phyloP scores from a whole-genome alignment of 2,888 invertebrate species.

The Polydrusus cervinus region DNA sequence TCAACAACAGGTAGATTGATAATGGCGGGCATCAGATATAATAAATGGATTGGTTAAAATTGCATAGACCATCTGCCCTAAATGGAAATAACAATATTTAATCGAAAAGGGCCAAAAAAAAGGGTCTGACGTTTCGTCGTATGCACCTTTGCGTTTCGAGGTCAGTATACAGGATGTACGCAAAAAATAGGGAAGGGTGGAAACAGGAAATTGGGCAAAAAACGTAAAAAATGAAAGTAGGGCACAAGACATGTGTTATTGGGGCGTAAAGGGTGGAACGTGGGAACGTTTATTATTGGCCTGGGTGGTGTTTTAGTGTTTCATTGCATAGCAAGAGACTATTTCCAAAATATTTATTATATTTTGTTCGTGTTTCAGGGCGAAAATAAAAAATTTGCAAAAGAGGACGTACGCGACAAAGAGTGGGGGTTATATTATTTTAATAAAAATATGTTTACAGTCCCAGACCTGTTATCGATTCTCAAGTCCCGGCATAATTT shows the following conservation, averaged over 20 bases:
- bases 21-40: slow-evolving; percentile 48
- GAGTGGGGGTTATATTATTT: too few species aligned
- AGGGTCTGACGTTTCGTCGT: slow-evolving; percentile 27
- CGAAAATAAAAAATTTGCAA: neutral
- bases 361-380: too few species aligned
- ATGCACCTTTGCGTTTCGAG: slow-evolving; percentile 41
- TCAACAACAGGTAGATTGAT: slow-evolving; percentile 56
- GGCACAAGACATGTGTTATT: slow-evolving; percentile 17
- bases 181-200: slow-evolving; percentile 37
- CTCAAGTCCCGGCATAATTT: slow-evolving; percentile 13
- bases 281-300: slow-evolving; percentile 24
- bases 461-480: neutral
- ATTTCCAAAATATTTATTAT: too few species aligned
- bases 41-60: slow-evolving; percentile 57
- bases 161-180: slow-evolving; percentile 47
- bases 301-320: slow-evolving; percentile 11
- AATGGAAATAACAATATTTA: slow-evolving; percentile 55
- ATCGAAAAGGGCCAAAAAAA: slow-evolving; percentile 55
- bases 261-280: neutral
- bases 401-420: too few species aligned
- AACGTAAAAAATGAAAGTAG: slow-evolving; percentile 35
- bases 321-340: too few species aligned
- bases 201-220: slow-evolving; percentile 29
- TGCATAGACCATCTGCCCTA: slow-evolving; percentile 61
- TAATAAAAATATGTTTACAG: neutral